Evolutionary conservation across 2,888 invertebrate genomes (phyloP).

Genomic region (Drosophila mercatorum): DNA sequence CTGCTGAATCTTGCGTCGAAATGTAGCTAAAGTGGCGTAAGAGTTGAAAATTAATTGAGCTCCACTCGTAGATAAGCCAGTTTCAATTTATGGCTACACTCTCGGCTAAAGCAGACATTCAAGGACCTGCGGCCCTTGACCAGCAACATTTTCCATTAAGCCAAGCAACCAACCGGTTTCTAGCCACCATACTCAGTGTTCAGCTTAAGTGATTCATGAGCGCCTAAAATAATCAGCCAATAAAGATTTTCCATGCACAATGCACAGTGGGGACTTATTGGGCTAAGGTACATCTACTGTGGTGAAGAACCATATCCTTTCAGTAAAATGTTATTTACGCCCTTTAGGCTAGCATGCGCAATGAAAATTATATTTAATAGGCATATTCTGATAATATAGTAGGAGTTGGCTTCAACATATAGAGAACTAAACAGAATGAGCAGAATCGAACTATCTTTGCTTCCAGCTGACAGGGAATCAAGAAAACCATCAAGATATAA

Average conservation of each 20-base stretch:
- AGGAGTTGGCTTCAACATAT: no score
- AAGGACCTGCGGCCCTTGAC: constrained; percentile 72
- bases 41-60: constrained; percentile 42
- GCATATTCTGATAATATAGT: no score
- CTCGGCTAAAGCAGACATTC: constrained; percentile 24
- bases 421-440: no score
- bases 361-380: no score
- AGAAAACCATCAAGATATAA: no score
- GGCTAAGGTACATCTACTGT: no score
- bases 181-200: background rate
- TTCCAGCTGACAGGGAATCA: no score
- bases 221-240: background rate
- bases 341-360: no score
- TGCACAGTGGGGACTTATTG: background rate
- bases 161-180: constrained; percentile 54
- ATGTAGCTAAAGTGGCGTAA: constrained; percentile 39
- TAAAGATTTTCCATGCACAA: background rate
- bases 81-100: constrained; percentile 49
- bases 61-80: constrained; percentile 53
- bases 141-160: constrained; percentile 7
- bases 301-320: no score
- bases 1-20: constrained; percentile 31
- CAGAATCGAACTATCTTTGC: no score
- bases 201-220: background rate
- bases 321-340: no score